These are phyloP conservation scores for Clarias fuscus DNA, from an alignment of 2,797 vertebrate species.

Conservation along the genomic window DNA sequence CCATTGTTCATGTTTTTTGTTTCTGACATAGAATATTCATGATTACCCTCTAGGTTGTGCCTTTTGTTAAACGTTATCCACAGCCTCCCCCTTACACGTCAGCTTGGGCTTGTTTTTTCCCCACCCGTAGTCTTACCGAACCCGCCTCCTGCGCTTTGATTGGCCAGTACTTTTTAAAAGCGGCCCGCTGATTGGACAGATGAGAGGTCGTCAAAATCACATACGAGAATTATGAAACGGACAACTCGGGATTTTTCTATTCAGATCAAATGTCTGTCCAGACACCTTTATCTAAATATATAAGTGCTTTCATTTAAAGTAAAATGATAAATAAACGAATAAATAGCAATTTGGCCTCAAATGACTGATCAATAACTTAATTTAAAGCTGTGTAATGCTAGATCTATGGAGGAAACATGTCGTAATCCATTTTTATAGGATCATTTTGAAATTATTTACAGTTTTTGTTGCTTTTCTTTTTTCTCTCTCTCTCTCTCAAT, in stretches of 20 bases:
- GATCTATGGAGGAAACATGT: neutral
- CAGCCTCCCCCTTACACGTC: neutral
- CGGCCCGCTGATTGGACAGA: neutral
- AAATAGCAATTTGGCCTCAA: neutral
- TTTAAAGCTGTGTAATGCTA: neutral
- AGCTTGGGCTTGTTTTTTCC: neutral
- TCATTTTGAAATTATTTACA: neutral
- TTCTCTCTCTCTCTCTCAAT: neutral
- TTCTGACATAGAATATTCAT: neutral
- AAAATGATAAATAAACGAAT: neutral
- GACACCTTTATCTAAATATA: neutral
- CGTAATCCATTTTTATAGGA: neutral
- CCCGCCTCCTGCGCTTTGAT: constrained; percentile 11
- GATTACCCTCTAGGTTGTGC: neutral
- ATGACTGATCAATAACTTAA: neutral
- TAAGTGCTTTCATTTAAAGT: neutral
- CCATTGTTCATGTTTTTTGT: neutral
- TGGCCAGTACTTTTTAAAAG: neutral
- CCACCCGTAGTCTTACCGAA: neutral
- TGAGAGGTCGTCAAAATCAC: neutral
- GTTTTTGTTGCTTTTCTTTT: neutral
- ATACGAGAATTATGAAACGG: neutral
- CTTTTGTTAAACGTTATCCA: neutral
- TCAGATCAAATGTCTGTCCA: neutral
- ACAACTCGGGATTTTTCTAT: neutral